Evolutionary conservation across 2,888 invertebrate genomes (phyloP).

Genomic region (Antheraea assamensis): DNA sequence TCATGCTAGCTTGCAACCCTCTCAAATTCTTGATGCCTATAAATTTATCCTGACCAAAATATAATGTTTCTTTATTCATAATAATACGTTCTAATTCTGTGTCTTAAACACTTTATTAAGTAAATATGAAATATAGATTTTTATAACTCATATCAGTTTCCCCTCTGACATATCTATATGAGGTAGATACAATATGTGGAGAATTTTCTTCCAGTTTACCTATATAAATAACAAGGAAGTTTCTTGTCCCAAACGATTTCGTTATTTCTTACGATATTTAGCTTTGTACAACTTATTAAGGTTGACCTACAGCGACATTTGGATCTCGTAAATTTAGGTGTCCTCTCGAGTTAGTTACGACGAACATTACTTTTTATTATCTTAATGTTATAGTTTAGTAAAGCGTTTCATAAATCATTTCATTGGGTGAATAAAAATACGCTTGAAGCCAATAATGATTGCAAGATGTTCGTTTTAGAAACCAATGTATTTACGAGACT

Average conservation of each 20-base stretch:
- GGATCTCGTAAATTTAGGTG: constrained; percentile 4
- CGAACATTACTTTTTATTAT: constrained; percentile 1
- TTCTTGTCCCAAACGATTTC: constrained; percentile 11
- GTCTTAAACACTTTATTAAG: too few relatives aligned
- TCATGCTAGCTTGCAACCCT: too few relatives aligned
- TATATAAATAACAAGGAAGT: constrained; percentile 17
- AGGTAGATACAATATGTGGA: background rate
- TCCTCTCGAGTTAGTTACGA: background rate
- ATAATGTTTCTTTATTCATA: too few relatives aligned
- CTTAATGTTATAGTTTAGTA: constrained; percentile 4
- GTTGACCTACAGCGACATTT: background rate
- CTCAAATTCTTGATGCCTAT: too few relatives aligned
- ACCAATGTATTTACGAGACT: background rate
- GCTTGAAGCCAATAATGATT: background rate
- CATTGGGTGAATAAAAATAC: background rate
- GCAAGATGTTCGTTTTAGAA: background rate
- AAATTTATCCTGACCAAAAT: too few relatives aligned
- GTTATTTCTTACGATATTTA: constrained; percentile 13
- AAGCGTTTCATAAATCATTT: constrained; percentile 7
- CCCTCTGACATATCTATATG: background rate
- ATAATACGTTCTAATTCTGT: too few relatives aligned
- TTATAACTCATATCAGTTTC: background rate
- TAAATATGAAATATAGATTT: background rate
- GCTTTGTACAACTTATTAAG: constrained; percentile 4
- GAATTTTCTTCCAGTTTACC: constrained; percentile 4